Evolutionary conservation across 2,888 invertebrate genomes (phyloP).

Genomic region (Anaspis maculata): DNA sequence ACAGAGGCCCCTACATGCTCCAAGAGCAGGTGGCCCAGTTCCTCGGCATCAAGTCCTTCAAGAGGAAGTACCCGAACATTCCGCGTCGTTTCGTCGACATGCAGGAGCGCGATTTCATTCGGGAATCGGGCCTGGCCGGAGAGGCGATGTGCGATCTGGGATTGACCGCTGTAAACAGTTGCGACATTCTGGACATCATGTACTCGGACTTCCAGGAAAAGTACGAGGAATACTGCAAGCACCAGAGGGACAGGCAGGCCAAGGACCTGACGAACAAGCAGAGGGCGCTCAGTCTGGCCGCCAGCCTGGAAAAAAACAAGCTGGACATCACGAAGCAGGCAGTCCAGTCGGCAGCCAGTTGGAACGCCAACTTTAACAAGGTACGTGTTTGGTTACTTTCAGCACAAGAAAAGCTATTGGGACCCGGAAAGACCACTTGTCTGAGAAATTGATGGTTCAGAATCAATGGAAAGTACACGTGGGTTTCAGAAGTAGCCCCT

Average conservation of each 20-base stretch:
- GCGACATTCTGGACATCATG: conserved; percentile 94
- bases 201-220: conserved; percentile 90
- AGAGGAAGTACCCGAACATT: conserved; percentile 76
- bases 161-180: conserved; percentile 82
- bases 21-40: conserved; percentile 95
- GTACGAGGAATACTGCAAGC: conserved; percentile 81
- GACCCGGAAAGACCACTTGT: too few species aligned
- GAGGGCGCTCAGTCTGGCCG: conserved; percentile 52
- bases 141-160: conserved; percentile 92
- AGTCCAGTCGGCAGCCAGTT: conserved; percentile 76
- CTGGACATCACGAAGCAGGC: conserved; percentile 74
- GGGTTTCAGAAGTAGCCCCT: too few species aligned
- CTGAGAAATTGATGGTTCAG: too few species aligned
- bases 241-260: conserved; percentile 60
- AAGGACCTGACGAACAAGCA: conserved; percentile 61
- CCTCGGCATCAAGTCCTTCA: conserved; percentile 92
- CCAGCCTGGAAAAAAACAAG: conserved; percentile 45
- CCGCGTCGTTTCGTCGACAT: conserved; percentile 73
- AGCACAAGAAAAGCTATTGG: too few species aligned
- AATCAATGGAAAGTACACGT: too few species aligned
- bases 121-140: conserved; percentile 68
- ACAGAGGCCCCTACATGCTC: conserved; percentile 80
- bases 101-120: conserved; percentile 83
- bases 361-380: conserved; percentile 81
- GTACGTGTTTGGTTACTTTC: conserved; percentile 26